These are phyloP conservation scores for Scatophagus argus DNA, from an alignment of 2,113 vertebrate species.

Conservation along the genomic window DNA sequence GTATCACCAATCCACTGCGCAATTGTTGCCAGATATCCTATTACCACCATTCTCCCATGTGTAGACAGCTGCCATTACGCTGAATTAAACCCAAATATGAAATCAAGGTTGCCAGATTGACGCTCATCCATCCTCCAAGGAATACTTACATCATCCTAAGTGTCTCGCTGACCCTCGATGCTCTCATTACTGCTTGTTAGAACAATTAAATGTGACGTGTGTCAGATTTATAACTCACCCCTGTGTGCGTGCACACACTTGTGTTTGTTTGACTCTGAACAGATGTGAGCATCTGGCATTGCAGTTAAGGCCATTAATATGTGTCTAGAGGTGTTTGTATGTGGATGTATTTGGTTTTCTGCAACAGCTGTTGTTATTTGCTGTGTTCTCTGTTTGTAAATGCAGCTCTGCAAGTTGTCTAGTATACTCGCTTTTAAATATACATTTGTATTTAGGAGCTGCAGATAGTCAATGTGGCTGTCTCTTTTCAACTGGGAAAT, in stretches of 20 bases:
- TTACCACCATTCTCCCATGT: slow-evolving; percentile 55
- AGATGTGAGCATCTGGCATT: slow-evolving; percentile 74
- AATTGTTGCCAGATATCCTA: slow-evolving; percentile 48
- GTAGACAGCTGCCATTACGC: slow-evolving; percentile 57
- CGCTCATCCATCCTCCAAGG: slow-evolving; percentile 62
- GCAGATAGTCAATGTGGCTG: not conserved
- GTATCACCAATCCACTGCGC: not conserved
- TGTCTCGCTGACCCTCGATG: slow-evolving; percentile 67
- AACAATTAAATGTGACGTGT: slow-evolving; percentile 74
- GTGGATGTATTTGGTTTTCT: slow-evolving; percentile 52
- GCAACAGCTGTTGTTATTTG: slow-evolving; percentile 66
- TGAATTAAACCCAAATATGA: slow-evolving; percentile 69
- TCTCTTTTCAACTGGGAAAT: not conserved
- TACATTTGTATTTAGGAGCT: slow-evolving; percentile 7
- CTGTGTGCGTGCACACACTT: slow-evolving; percentile 39
- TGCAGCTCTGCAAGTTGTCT: slow-evolving; percentile 15
- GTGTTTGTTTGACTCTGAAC: slow-evolving; percentile 61
- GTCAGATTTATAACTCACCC: slow-evolving; percentile 67
- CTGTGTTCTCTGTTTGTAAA: slow-evolving; percentile 16
- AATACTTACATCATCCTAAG: slow-evolving; percentile 71
- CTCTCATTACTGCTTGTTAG: slow-evolving; percentile 76
- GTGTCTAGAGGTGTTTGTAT: slow-evolving; percentile 71
- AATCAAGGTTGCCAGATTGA: slow-evolving; percentile 71
- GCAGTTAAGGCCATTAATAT: slow-evolving; percentile 75
- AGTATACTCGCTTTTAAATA: slow-evolving; percentile 27